These are phyloP conservation scores for Cheiracanthium punctorium DNA, from an alignment of 2,888 invertebrate genomes.

Conservation along the genomic window DNA sequence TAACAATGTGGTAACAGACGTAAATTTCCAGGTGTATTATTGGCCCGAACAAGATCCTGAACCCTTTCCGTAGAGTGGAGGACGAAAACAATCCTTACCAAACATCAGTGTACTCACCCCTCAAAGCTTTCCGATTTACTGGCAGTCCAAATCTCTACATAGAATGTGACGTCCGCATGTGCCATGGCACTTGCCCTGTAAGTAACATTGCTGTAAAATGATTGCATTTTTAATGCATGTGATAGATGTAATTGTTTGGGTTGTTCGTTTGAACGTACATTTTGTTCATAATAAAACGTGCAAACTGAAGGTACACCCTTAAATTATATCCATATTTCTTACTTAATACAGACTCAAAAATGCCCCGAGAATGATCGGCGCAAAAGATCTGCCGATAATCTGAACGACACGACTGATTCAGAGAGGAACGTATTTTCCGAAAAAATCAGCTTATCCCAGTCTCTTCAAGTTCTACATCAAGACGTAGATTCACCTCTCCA, in stretches of 20 bases:
- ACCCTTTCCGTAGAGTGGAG: conserved; percentile 93
- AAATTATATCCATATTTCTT: too few relatives aligned
- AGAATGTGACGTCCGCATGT: conserved; percentile 96
- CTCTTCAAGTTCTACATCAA: conserved; percentile 82
- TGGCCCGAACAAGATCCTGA: conserved; percentile 93
- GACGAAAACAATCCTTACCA: conserved; percentile 91
- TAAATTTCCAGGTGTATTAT: conserved; percentile 85
- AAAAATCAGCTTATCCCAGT: conserved; percentile 92
- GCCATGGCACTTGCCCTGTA: conserved; percentile 94
- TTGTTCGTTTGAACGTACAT: too few relatives aligned
- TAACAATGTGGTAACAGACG: too few relatives aligned
- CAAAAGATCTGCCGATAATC: conserved; percentile 64
- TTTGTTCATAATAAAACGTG: too few relatives aligned
- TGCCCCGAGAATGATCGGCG: conserved; percentile 73
- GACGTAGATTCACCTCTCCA: conserved; percentile 29
- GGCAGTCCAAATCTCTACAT: conserved; percentile 91
- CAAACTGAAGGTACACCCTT: too few relatives aligned
- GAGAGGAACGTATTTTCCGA: conserved; percentile 79
- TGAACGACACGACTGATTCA: conserved; percentile 73
- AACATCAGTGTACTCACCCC: conserved; percentile 94
- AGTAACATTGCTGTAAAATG: conserved; percentile 77
- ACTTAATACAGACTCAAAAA: conserved; percentile 72
- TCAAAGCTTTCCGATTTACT: conserved; percentile 95
- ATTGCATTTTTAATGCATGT: too few relatives aligned
- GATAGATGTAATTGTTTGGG: too few relatives aligned